Base-by-base conservation (phyloP, 2,888 invertebrate species). In the Galerucella calmariensis region DNA sequence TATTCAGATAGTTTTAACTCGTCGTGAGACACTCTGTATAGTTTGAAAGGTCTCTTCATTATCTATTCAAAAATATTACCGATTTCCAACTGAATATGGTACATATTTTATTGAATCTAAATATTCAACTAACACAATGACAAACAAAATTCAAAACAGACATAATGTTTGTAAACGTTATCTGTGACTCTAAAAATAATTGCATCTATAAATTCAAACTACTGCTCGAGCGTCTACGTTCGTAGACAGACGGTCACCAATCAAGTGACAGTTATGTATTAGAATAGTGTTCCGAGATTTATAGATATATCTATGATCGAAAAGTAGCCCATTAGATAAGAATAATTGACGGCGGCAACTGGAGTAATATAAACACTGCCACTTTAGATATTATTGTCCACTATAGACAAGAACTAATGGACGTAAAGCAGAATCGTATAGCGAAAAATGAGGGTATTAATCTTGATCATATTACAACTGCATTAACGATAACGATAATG, bases 231-330 rank as follows among this genome's bases (percentile, higher is more conserved):
- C 35, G 70, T 51, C 41, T 63, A 53, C 70, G 27, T 8, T 44
- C 35, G 70, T 41, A 48, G 70, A 71, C 58, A 46, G 44, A 48
- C 69, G 66, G 71, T 65, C 44, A 65, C 63, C 65, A 56, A 11
- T 70, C 63, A 24, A 51, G 35, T 44, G 70, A 65, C 71, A 71
- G 65, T 71, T 71, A 65, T 71, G 71, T 65, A 71, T 71, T 71
- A 65, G 65, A 71, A 56, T 35, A 35, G 44, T 58, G 41, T 46
- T 58, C 44, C 8, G 58, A 35, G 65, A 71, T 71, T 71, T 71
- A 71, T 66, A 58, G 35, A n/a, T n/a, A 14, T 35, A 46, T 16
- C 48, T 14, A 44, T 48, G 46, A 46, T 44, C 65, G 9, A 6
- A 14, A 51, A 71, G 48, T 56, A 65, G 65, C 41, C 65, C 46